Base-by-base conservation (phyloP, 2,113 vertebrate species). In the Hippopotamus amphibius region DNA sequence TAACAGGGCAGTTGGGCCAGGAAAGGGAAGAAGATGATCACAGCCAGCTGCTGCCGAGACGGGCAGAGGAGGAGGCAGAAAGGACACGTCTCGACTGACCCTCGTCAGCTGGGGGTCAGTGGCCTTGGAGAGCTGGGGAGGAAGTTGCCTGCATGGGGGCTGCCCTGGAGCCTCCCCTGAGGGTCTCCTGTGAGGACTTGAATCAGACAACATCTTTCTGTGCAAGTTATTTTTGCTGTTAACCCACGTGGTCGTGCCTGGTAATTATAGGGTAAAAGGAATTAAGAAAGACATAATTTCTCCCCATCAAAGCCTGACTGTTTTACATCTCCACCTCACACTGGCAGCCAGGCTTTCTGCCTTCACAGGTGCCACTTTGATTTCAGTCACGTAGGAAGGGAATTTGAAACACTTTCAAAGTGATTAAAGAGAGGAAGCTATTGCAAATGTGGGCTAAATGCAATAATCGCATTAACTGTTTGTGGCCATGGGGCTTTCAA, bases 211-310 rank as follows among this genome's bases (percentile, higher is more conserved):
- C 0, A 0, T 81, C 91, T 91, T 91, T 81, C 68, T 30, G 61
- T 74, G 86, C 63, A 74, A 95, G 97, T 94, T 97, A 98, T 97
- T 97, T 97, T 97, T 97, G 96, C 93, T 57, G 82, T 90, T 76
- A 91, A 71, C 82, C 83, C 97, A 97, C 96, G 90, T 97, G 97
- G 91, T 77, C 0, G 69, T 0, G 68, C 87, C 92, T 83, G 61
- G 69, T 98, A 94, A 96, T 98, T 97, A 95, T 48, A 93, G 96
- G 95, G 91, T 57, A 77, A 97, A 95, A 80, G 94, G 93, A 97
- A 97, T 97, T 95, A 97, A 97, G 96, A 33, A 96, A 97, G 94
- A 97, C 82, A 76, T 96, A 21, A 97, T 97, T 95, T 97, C 92
- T 89, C 91, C 66, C 87, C 90, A 91, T 97, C 93, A 95, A 95